Base-by-base conservation (phyloP, 2,888 invertebrate species). In the Portevinia maculata region DNA sequence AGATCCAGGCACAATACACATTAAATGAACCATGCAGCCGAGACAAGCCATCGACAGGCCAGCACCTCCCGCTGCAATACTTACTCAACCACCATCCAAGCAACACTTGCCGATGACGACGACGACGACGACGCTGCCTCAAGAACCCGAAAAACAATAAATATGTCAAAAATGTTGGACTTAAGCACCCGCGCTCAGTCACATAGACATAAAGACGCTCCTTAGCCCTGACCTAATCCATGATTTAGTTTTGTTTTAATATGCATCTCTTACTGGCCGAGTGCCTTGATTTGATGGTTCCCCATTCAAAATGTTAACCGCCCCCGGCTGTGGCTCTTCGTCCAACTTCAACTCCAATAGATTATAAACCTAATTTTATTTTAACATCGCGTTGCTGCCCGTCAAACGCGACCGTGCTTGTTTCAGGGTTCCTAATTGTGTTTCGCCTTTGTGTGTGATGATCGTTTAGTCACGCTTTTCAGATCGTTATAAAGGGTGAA, bases 161-260 rank as follows among this genome's bases (percentile, higher is more conserved):
- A 79, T 79, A 79, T 79, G 79, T 79, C 79, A 73, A 67, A 73
- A 73, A 30, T 11, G 62, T 65, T 78, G 48, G 53, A 62, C 79
- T 73, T 67, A 73, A 79, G 73, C 79, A 79, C 73, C 79, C 71
- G 79, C 71, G 79, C 73, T 79, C 73, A 73, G 59, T 65, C 67
- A 41, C 46, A 60, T 24, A 65, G 73, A 79, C 79, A 74, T 74
- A 74, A 79, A 74, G 69, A 69, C 62, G 79, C 74, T 74, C 79
- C 62, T 74, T 79, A 79, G 79, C 62, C 65, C 55, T 67, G 69
- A 64, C 79, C 87, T 88, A 89, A 88, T 89, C 88, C 84, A 85
- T 88, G 88, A 89, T 88, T 88, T 88, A 89, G 84, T 89, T 88
- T 88, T 88, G 88, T 88, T 88, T 88, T 88, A 88, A 88, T 88